Evolutionary conservation across 2,888 invertebrate species (phyloP).

Genomic region (Hipparchia semele): DNA sequence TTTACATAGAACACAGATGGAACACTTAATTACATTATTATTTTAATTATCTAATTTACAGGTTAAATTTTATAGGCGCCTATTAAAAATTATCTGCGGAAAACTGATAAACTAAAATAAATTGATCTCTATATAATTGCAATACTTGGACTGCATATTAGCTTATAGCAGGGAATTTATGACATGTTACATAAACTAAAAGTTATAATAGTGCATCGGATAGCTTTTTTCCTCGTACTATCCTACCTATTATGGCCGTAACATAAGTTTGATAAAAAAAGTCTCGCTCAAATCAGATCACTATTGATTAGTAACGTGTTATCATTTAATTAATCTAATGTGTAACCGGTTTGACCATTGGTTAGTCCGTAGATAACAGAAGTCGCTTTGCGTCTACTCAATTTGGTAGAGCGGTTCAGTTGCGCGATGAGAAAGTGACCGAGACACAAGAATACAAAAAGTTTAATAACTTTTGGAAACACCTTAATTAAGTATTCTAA

Average conservation of each 20-base stretch:
- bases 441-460: neutral
- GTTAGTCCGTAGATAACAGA: neutral
- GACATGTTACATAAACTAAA: too few relatives aligned
- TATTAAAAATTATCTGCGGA: too few relatives aligned
- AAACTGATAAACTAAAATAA: too few relatives aligned
- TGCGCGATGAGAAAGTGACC: conserved; percentile 1
- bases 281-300: neutral
- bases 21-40: too few relatives aligned
- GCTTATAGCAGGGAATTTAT: too few relatives aligned
- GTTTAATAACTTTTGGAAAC: neutral
- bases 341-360: neutral
- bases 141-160: too few relatives aligned
- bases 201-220: neutral
- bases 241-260: neutral
- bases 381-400: conserved; percentile 3
- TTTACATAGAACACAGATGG: too few relatives aligned
- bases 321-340: conserved; percentile 11
- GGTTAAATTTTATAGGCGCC: too few relatives aligned
- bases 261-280: neutral
- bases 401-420: neutral
- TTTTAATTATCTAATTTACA: too few relatives aligned
- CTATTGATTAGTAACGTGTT: conserved; percentile 3
- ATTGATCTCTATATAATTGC: too few relatives aligned
- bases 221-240: neutral
- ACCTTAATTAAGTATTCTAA: neutral